Evolutionary conservation across 2,113 vertebrate genomes (phyloP).

Genomic region (Poeciliopsis prolifica): DNA sequence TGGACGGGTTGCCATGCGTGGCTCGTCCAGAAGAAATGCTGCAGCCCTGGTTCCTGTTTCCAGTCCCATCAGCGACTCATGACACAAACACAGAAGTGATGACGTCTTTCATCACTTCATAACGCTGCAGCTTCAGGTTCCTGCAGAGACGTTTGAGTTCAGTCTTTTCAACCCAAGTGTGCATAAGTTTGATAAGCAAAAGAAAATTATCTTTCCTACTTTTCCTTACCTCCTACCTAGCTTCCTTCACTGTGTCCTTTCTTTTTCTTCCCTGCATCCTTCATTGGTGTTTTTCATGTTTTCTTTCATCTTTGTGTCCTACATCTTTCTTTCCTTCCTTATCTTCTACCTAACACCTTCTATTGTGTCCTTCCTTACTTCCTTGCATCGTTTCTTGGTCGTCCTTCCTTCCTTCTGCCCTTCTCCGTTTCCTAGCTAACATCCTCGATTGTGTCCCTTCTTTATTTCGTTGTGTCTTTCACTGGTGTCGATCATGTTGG

Average conservation of each 20-base stretch:
- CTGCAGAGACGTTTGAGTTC: neutral
- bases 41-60: slow-evolving; percentile 46
- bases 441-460: slow-evolving; percentile 7
- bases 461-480: slow-evolving; percentile 44
- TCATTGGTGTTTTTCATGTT: neutral
- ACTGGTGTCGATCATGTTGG: too few relatives aligned
- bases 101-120: slow-evolving; percentile 34
- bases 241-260: neutral
- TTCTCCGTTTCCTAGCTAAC: too few relatives aligned
- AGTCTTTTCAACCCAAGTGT: neutral
- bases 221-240: neutral
- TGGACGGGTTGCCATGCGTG: slow-evolving; percentile 32
- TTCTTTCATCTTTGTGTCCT: neutral
- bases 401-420: neutral
- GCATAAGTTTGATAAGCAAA: neutral
- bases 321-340: neutral
- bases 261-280: neutral
- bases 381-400: neutral
- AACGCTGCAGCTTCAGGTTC: slow-evolving; percentile 41
- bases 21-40: slow-evolving; percentile 48
- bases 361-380: neutral
- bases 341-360: neutral
- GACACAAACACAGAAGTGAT: slow-evolving; percentile 29
- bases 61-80: slow-evolving; percentile 47
- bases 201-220: neutral